A percentile compares a stretch with the other conserved stretches of the same genome.
Conservation (phyloP, 2,113 vertebrate species). For the Drymodes brunneopygia region DNA sequence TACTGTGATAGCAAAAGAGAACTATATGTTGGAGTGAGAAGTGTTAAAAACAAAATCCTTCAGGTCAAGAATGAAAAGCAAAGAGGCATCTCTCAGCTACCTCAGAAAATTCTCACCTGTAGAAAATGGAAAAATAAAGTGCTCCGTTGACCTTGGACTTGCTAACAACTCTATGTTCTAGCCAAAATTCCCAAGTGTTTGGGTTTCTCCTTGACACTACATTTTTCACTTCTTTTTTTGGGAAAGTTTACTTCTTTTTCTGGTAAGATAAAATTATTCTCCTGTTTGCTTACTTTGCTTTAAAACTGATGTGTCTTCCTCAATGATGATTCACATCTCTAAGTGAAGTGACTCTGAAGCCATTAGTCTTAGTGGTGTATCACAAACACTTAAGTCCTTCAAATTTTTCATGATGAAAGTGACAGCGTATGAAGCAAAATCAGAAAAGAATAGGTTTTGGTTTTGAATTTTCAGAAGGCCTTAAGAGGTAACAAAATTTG, state of each 20-base stretch:
- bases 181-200: background rate
- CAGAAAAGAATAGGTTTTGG: background rate
- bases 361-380: background rate
- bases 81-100: background rate
- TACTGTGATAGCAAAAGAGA: background rate
- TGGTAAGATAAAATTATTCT: background rate
- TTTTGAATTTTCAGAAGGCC: background rate
- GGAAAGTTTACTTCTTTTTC: background rate
- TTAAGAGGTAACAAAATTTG: background rate
- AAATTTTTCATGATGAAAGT: background rate
- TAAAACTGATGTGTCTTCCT: background rate
- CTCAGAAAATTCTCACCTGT: background rate
- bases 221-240: background rate
- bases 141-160: background rate
- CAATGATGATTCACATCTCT: accelerated
- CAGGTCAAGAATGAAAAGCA: background rate
- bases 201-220: background rate
- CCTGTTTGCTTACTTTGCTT: background rate
- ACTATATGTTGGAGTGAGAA: background rate
- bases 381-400: background rate
- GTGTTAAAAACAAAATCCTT: background rate
- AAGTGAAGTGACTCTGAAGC: background rate
- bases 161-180: background rate
- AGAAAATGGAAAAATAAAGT: background rate
- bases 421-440: background rate